Percentiles rank a stretch among this genome's conserved stretches.
These are phyloP conservation scores for Brachionus calyciflorus DNA, from an alignment of 1,140 invertebrate genomes.

Conservation along the genomic window DNA sequence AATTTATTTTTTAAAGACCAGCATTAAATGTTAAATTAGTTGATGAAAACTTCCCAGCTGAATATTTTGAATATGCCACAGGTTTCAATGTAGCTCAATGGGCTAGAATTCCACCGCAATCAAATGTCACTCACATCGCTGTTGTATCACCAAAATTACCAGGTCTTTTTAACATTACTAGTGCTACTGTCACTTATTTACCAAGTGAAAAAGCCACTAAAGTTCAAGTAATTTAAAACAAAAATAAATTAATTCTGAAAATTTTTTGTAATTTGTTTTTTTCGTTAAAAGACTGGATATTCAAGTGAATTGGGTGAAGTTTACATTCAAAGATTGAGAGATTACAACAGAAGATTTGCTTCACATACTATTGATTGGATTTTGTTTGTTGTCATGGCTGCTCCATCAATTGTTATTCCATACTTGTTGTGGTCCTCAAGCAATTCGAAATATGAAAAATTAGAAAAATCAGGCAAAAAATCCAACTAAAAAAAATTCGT, in stretches of 20 bases:
- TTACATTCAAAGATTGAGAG: slow-evolving; percentile 85
- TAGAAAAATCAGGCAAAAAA: slow-evolving; percentile 49
- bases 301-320: slow-evolving; percentile 95
- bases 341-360: slow-evolving; percentile 96
- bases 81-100: slow-evolving; percentile 78
- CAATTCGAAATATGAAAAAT: slow-evolving; percentile 83
- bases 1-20: slow-evolving; percentile 64
- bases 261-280: slow-evolving; percentile 29
- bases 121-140: slow-evolving; percentile 88
- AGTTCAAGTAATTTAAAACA: slow-evolving; percentile 49
- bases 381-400: slow-evolving; percentile 90
- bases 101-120: slow-evolving; percentile 79
- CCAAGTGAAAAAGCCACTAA: slow-evolving; percentile 65
- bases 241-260: background rate
- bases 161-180: slow-evolving; percentile 94
- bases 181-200: slow-evolving; percentile 85
- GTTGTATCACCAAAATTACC: slow-evolving; percentile 81
- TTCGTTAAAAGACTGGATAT: slow-evolving; percentile 78
- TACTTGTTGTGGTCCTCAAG: slow-evolving; percentile 88
- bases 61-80: slow-evolving; percentile 79
- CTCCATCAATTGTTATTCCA: slow-evolving; percentile 88
- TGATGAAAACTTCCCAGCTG: slow-evolving; percentile 82
- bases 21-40: slow-evolving; percentile 81
- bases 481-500: slow-evolving; percentile 16
- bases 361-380: slow-evolving; percentile 94